Conservation (phyloP, 2,888 invertebrate genomes). For the Vesta saturnalis region DNA sequence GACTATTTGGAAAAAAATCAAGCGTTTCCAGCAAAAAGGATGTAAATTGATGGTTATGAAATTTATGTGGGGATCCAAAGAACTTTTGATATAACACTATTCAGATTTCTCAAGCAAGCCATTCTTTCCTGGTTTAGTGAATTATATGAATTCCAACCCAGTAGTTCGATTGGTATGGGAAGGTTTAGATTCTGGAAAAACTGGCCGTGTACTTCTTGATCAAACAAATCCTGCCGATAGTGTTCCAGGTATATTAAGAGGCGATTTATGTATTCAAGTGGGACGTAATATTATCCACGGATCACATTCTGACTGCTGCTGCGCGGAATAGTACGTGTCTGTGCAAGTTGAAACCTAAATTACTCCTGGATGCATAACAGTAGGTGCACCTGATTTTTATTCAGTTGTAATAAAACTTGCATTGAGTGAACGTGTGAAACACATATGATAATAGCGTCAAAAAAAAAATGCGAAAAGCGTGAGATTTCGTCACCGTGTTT, state of each 20-base stretch:
- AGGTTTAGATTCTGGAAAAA: slow-evolving; percentile 93
- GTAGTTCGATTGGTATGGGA: slow-evolving; percentile 98
- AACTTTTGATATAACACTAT: slow-evolving; percentile 91
- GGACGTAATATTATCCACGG: slow-evolving; percentile 98
- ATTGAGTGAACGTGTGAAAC: no score
- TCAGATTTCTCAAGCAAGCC: slow-evolving; percentile 88
- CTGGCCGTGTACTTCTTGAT: slow-evolving; percentile 95
- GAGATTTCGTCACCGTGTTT: no score
- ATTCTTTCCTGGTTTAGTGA: slow-evolving; percentile 89
- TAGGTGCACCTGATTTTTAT: no score
- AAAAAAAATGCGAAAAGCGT: no score
- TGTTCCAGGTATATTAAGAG: slow-evolving; percentile 95
- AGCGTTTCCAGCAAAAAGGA: slow-evolving; percentile 96
- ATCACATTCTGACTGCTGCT: no score
- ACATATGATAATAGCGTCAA: no score
- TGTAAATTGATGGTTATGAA: slow-evolving; percentile 97
- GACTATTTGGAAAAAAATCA: slow-evolving; percentile 94
- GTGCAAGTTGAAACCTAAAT: no score
- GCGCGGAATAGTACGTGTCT: no score
- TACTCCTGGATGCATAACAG: no score
- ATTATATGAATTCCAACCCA: slow-evolving; percentile 82
- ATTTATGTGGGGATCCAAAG: slow-evolving; percentile 89
- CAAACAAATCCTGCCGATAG: slow-evolving; percentile 98
- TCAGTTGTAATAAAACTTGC: no score
- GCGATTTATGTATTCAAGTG: slow-evolving; percentile 95